These are phyloP conservation scores for Idaea dimidiata DNA, from an alignment of 2,888 invertebrate species.

Conservation along the genomic window DNA sequence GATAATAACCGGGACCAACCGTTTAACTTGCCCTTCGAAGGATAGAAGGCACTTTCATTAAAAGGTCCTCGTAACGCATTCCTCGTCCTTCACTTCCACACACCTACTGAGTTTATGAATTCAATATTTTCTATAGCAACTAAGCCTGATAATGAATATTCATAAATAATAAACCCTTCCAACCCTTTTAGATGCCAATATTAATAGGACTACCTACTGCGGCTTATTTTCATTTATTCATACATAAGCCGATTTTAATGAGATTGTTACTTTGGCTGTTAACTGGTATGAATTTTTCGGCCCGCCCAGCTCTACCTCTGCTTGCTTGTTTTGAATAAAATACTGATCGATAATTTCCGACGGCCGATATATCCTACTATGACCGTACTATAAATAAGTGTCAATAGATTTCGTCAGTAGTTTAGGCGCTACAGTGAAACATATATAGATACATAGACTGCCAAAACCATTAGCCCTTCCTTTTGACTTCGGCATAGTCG, in stretches of 20 bases:
- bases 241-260: background rate
- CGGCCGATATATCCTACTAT: too few species aligned
- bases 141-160: background rate
- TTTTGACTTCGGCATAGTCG: too few species aligned
- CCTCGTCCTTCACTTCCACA: background rate
- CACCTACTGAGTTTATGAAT: background rate
- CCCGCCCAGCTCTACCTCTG: too few species aligned
- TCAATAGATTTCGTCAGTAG: too few species aligned
- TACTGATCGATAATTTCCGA: too few species aligned
- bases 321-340: too few species aligned
- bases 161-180: slow-evolving; percentile 1
- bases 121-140: background rate
- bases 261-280: background rate
- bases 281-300: background rate
- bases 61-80: background rate
- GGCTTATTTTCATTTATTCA: background rate
- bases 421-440: too few species aligned
- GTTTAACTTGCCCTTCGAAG: too few species aligned
- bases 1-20: too few species aligned
- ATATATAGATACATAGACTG: too few species aligned
- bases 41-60: background rate
- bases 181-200: background rate
- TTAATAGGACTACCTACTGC: background rate
- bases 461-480: too few species aligned
- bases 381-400: too few species aligned